Percentiles rank a stretch among this genome's conserved stretches.
These are phyloP conservation scores for Anoura caudifer DNA, from an alignment of 2,113 vertebrate genomes.

Conservation along the genomic window DNA sequence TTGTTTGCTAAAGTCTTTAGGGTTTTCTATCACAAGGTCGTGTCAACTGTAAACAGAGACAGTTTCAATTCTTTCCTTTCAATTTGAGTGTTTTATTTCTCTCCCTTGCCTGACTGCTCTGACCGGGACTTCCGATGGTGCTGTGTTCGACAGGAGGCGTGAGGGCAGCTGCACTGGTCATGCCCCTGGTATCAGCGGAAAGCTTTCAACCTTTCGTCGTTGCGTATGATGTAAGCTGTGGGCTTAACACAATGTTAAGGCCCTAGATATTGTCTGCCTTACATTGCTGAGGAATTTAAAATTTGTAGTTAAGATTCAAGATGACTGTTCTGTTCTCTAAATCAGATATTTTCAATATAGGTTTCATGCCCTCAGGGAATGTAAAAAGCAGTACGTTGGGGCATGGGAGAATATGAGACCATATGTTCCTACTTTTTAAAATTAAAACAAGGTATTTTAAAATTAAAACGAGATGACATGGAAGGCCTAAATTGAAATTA, in stretches of 20 bases:
- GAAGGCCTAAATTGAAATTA: background rate
- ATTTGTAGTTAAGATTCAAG: background rate
- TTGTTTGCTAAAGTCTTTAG: background rate
- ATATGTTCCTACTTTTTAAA: background rate
- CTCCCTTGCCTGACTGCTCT: background rate
- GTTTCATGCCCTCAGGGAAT: background rate
- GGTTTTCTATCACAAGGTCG: background rate
- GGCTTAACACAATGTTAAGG: background rate
- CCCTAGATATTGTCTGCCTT: background rate
- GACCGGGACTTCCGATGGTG: background rate
- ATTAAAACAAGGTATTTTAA: background rate
- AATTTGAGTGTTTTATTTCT: too few species aligned
- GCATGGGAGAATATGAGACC: background rate
- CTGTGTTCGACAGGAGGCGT: too few species aligned
- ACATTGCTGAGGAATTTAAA: background rate
- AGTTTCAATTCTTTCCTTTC: background rate
- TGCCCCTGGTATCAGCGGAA: background rate
- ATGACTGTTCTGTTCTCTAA: background rate
- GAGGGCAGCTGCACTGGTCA: background rate
- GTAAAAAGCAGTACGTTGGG: background rate
- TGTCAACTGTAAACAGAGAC: background rate
- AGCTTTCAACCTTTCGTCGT: background rate
- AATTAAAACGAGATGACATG: background rate
- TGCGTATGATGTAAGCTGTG: too few species aligned
- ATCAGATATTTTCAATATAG: background rate